Evolutionary conservation across 2,113 vertebrate species (phyloP).

Genomic region (Bettongia penicillata): DNA sequence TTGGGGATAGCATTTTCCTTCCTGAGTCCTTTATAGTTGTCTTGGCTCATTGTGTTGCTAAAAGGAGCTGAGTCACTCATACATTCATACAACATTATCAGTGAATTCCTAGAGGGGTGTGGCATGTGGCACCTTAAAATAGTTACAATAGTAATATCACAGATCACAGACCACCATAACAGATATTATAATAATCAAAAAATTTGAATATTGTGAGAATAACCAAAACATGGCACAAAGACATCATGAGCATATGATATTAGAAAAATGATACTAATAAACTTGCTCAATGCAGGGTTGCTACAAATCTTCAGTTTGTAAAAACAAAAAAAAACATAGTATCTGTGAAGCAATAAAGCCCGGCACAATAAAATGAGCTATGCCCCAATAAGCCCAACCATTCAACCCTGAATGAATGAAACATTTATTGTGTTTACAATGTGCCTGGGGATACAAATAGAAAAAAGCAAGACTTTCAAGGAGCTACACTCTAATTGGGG

Average conservation of each 20-base stretch:
- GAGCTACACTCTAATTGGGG: not conserved
- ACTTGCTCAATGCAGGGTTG: not conserved
- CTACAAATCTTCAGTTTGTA: not conserved
- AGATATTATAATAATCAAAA: not conserved
- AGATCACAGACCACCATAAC: not conserved
- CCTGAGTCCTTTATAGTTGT: too few species aligned
- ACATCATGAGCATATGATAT: not conserved
- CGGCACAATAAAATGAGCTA: not conserved
- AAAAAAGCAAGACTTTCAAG: not conserved
- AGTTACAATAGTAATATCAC: not conserved
- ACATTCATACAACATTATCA: not conserved
- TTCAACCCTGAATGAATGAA: not conserved
- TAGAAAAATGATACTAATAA: not conserved
- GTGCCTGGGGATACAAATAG: not conserved
- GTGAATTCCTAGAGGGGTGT: not conserved
- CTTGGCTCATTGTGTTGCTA: too few species aligned
- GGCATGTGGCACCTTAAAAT: not conserved
- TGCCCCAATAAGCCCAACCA: not conserved
- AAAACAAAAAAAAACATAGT: not conserved
- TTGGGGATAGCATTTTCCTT: too few species aligned
- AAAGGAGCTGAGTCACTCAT: too few species aligned
- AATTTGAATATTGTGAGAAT: not conserved
- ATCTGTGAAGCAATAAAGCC: not conserved
- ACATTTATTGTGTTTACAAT: not conserved
- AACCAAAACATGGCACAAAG: not conserved